These are phyloP conservation scores for Litocranius walleri DNA, from an alignment of 2,113 vertebrate genomes.

Conservation along the genomic window DNA sequence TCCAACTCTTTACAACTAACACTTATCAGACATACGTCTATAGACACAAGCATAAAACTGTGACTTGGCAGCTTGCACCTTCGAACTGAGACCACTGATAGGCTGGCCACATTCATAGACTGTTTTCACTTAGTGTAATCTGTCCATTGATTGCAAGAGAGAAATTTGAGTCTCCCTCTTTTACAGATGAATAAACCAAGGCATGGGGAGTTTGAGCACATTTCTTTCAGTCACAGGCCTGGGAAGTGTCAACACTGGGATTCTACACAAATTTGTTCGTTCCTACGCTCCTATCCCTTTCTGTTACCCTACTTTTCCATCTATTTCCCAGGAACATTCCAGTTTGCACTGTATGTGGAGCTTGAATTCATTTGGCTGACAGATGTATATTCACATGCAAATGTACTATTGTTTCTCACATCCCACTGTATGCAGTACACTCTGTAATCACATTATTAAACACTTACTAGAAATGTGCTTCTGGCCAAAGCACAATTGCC, in stretches of 20 bases:
- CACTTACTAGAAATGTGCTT: slow-evolving; percentile 35
- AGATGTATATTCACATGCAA: slow-evolving; percentile 41
- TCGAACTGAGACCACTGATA: background rate
- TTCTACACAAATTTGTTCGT: background rate
- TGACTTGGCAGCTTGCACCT: no score
- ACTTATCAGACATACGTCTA: background rate
- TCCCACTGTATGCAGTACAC: background rate
- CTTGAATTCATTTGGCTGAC: background rate
- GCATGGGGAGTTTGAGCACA: background rate
- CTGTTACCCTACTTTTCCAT: background rate
- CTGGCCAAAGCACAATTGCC: background rate
- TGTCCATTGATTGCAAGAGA: background rate
- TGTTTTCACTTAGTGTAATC: background rate
- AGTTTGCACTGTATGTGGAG: background rate
- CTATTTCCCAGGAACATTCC: background rate
- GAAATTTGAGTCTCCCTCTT: background rate
- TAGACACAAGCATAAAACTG: background rate
- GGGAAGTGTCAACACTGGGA: background rate
- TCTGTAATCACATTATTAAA: slow-evolving; percentile 52
- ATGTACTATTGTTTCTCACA: background rate
- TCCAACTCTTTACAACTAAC: background rate
- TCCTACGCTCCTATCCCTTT: background rate
- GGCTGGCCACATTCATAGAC: background rate
- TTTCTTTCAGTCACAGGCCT: background rate
- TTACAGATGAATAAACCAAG: background rate